Conservation (phyloP, 2,888 invertebrate species). For the Acleris laterana region DNA sequence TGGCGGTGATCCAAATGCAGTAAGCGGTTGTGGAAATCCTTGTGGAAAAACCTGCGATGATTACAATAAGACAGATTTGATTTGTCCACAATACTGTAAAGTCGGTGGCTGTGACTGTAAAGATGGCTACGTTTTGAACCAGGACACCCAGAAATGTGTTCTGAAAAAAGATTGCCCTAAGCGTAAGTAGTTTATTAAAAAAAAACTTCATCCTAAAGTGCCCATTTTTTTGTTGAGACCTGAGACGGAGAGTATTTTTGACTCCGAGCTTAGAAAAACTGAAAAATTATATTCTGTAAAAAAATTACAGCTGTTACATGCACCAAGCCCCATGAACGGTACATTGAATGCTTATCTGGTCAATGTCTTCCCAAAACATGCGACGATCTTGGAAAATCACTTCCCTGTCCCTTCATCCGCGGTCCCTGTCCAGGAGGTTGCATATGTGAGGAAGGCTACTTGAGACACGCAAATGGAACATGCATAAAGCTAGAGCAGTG, state of each 20-base stretch:
- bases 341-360: conserved; percentile 14
- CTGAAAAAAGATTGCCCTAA: conserved; percentile 21
- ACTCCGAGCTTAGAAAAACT: too few species aligned
- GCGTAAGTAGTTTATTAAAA: neutral
- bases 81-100: conserved; percentile 15
- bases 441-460: conserved; percentile 26
- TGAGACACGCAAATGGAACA: conserved; percentile 17
- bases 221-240: too few species aligned
- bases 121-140: conserved; percentile 22
- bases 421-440: conserved; percentile 28
- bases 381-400: conserved; percentile 21
- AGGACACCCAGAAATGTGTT: conserved; percentile 14
- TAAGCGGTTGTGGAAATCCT: conserved; percentile 21
- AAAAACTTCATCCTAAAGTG: too few species aligned
- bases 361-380: conserved; percentile 27
- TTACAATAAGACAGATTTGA: neutral
- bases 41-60: conserved; percentile 10
- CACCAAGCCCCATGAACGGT: conserved; percentile 21
- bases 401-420: conserved; percentile 10
- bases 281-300: too few species aligned
- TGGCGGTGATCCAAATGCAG: too few species aligned
- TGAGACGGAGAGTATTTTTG: too few species aligned
- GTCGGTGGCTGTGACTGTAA: conserved; percentile 27
- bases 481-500: conserved; percentile 26
- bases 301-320: conserved; percentile 10